Base-by-base conservation (phyloP, 2,888 invertebrate species). In the Chrysopilus asiliformis region DNA sequence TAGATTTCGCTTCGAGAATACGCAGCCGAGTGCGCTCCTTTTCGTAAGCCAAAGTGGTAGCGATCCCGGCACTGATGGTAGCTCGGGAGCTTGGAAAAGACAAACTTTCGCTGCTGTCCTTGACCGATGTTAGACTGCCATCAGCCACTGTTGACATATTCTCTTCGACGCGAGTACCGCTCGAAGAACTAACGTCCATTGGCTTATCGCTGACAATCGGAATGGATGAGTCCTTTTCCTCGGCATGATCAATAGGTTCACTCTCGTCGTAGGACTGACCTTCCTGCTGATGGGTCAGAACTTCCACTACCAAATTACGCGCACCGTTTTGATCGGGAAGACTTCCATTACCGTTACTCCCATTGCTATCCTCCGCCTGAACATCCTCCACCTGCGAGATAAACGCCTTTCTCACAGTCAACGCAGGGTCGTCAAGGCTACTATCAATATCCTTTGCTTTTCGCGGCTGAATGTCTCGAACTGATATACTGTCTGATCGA, bases 1-100 rank as follows among this genome's bases (percentile, higher is more conserved):
- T 63, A 34, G 62, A 63, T 44, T 60, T 60, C 15, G 64, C 63
- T 45, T 63, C 62, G 34, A 62, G 46, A 15, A 62, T 50, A 22
- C 60, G 58, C 40, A 59, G 45, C 12, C 58, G 49, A 12, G 51
- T 41, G 14, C 47, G 49, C 25, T 53, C 44, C 43, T 53, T 39
- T 24, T 54, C 53, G 32, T 49, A 51, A 7, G 55, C 50, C 29
- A 54, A 53, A 10, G 58, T 45, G 31, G 55, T 56, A 15, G 57
- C 52, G 14, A 53, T 53, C 6, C 57, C 60, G 26, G 57, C 60
- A 36, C 60, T 60, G 7, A 59, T 55, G 14, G 61, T 60, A 43
- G 55, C 60, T 15, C 57, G 53, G n/a, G 60, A 62, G 27, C 60
- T 62, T 39, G 53, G 54, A 44, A 58, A 58, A 27, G 63, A 60